Evolutionary conservation across 2,888 invertebrate species (phyloP).

Genomic region (Xestia xanthographa): DNA sequence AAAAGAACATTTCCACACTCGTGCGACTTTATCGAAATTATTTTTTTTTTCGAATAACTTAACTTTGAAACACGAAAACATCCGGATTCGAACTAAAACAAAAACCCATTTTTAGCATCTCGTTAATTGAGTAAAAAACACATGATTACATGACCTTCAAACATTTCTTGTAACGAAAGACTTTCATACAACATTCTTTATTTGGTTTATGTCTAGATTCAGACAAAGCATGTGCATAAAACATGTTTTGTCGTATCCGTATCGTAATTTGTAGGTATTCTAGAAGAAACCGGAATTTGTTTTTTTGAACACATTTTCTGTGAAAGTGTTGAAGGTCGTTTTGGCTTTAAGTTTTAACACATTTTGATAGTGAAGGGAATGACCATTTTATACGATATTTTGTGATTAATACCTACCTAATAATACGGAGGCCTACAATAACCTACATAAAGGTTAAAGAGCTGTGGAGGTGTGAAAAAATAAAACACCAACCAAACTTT

Average conservation of each 20-base stretch:
- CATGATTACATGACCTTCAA: conserved; percentile 31
- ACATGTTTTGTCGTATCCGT: conserved; percentile 41
- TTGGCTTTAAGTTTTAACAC: neutral
- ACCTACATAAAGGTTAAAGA: neutral
- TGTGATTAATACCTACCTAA: neutral
- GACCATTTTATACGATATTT: neutral
- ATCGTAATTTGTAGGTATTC: conserved; percentile 30
- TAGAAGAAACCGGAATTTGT: conserved; percentile 40
- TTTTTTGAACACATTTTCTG: conserved; percentile 28
- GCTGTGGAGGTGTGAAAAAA: neutral
- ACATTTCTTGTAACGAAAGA: conserved; percentile 40
- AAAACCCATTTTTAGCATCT: neutral
- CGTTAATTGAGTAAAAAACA: conserved; percentile 9
- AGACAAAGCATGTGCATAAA: conserved; percentile 25
- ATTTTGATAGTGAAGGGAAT: conserved; percentile 20
- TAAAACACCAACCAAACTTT: neutral
- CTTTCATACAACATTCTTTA: conserved; percentile 50
- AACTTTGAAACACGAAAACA: conserved; percentile 15
- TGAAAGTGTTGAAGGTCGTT: conserved; percentile 51
- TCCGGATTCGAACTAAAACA: conserved; percentile 20
- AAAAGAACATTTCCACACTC: neutral
- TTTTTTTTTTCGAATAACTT: conserved; percentile 1
- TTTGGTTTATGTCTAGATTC: conserved; percentile 34
- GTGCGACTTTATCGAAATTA: neutral
- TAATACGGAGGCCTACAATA: neutral